Conservation (phyloP, 2,797 vertebrate genomes). For the Myripristis jacobus region DNA sequence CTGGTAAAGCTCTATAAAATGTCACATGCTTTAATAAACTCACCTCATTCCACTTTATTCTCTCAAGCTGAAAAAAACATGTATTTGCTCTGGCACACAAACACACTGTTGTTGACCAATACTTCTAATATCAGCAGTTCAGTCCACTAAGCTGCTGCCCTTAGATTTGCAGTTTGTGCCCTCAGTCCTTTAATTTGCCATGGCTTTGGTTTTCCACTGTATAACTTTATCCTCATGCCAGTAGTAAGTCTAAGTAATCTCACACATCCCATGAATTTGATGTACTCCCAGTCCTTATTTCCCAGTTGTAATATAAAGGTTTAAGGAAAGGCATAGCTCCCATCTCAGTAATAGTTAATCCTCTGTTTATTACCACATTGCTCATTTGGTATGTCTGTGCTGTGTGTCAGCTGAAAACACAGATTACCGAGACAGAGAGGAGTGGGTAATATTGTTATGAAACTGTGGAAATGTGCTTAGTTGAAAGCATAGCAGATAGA, state of each 20-base stretch:
- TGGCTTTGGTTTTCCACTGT: background rate
- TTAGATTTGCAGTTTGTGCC: background rate
- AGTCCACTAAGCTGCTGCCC: background rate
- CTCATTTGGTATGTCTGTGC: background rate
- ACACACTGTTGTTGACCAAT: constrained; percentile 13
- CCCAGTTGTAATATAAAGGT: constrained; percentile 2
- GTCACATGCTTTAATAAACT: too few relatives aligned
- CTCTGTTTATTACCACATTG: background rate
- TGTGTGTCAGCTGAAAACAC: background rate
- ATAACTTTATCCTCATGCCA: background rate
- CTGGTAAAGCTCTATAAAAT: background rate
- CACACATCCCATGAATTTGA: background rate
- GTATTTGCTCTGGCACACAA: background rate
- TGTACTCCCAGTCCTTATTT: constrained; percentile 6
- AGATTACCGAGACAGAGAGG: background rate
- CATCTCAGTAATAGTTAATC: background rate
- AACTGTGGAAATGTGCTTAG: background rate
- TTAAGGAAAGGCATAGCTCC: background rate
- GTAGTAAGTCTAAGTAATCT: background rate
- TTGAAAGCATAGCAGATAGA: background rate
- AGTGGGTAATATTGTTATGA: background rate
- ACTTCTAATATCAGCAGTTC: background rate
- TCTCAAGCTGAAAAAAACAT: constrained; percentile 3
- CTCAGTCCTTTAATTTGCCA: background rate
- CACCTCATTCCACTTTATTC: background rate